Evolutionary conservation across 2,797 vertebrate species (phyloP).

Genomic region (Coendou prehensilis): DNA sequence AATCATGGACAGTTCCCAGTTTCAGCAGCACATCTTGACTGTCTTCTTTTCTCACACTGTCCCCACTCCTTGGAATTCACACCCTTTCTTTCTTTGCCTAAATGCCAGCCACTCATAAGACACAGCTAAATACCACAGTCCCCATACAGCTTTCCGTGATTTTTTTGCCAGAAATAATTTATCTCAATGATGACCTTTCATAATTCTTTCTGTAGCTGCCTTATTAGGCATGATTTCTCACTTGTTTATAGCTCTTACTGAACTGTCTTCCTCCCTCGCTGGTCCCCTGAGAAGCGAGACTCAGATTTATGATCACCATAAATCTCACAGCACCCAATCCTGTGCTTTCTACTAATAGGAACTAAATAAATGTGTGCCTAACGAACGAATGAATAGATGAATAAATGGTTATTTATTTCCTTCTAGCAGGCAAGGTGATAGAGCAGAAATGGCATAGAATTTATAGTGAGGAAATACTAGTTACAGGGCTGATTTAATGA

Average conservation of each 20-base stretch:
- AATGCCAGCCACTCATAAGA: slow-evolving; percentile 43
- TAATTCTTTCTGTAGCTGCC: slow-evolving; percentile 70
- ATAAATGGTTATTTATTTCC: slow-evolving; percentile 55
- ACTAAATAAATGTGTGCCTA: slow-evolving; percentile 39
- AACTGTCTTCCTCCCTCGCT: background rate
- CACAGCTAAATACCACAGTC: background rate
- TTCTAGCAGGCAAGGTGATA: background rate
- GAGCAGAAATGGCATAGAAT: slow-evolving; percentile 14
- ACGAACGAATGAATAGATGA: slow-evolving; percentile 49
- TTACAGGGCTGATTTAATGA: slow-evolving; percentile 14
- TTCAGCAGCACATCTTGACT: background rate
- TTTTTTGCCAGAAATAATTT: slow-evolving; percentile 66
- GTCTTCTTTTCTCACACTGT: background rate
- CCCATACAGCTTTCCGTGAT: slow-evolving; percentile 2
- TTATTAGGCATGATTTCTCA: slow-evolving; percentile 70
- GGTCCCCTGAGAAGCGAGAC: background rate
- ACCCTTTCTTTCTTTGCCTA: slow-evolving; percentile 13
- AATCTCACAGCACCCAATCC: slow-evolving; percentile 47
- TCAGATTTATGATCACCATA: slow-evolving; percentile 69
- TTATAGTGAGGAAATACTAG: slow-evolving; percentile 43
- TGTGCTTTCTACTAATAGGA: slow-evolving; percentile 6
- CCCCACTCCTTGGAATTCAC: slow-evolving; percentile 4
- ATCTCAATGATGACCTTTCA: slow-evolving; percentile 63
- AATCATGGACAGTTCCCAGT: background rate
- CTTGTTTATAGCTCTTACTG: slow-evolving; percentile 41